A percentile compares a stretch with the other conserved stretches of the same genome.
These are phyloP conservation scores for Corythaeola cristata DNA, from an alignment of 2,113 vertebrate species.

Conservation along the genomic window DNA sequence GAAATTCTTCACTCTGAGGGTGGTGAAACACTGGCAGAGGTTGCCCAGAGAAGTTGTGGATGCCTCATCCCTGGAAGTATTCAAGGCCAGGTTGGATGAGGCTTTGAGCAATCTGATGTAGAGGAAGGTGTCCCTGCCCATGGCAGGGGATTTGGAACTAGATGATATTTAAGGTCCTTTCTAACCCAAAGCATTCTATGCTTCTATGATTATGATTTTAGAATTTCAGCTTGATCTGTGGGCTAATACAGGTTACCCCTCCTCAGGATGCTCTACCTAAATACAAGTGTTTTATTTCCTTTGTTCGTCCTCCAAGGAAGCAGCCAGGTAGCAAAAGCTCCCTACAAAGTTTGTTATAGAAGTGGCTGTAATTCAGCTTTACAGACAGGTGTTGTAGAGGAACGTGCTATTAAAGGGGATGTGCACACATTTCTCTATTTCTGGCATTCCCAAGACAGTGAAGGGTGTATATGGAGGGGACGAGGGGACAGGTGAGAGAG, in stretches of 20 bases:
- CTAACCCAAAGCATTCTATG: too few relatives aligned
- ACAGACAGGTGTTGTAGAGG: not conserved
- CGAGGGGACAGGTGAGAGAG: not conserved
- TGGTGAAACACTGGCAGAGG: too few relatives aligned
- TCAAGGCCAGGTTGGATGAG: too few relatives aligned
- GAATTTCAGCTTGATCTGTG: not conserved
- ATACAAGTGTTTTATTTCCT: not conserved
- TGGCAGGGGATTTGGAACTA: too few relatives aligned
- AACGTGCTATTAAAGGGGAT: not conserved
- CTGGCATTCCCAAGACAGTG: not conserved
- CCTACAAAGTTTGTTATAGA: not conserved
- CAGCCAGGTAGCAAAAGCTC: not conserved
- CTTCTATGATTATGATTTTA: not conserved
- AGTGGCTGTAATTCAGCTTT: not conserved
- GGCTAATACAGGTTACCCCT: not conserved
- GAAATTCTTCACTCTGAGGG: too few relatives aligned
- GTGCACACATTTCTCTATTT: not conserved
- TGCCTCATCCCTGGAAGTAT: too few relatives aligned
- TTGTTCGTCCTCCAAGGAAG: not conserved
- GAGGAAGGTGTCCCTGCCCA: too few relatives aligned
- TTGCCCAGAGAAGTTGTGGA: too few relatives aligned
- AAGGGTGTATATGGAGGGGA: not conserved
- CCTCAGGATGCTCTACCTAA: not conserved
- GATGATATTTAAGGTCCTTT: too few relatives aligned
- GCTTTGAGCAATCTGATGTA: too few relatives aligned